These are phyloP conservation scores for Psix sp. DNA, from an alignment of 1,140 invertebrate species.

Conservation along the genomic window DNA sequence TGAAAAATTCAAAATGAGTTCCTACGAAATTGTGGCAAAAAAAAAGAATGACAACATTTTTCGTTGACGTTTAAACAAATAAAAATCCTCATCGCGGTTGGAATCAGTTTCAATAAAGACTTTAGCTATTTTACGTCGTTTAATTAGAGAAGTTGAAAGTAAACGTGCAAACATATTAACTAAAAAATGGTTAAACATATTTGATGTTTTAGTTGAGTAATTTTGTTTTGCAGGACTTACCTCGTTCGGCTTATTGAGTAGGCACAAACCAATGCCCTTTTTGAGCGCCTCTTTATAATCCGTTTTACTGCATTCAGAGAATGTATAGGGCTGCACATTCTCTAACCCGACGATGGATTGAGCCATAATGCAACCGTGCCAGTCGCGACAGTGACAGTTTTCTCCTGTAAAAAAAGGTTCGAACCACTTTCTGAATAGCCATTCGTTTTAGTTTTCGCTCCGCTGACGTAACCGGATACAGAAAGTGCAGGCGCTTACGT, in stretches of 20 bases:
- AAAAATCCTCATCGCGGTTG: too few relatives aligned
- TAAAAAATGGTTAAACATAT: too few relatives aligned
- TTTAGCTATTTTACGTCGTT: too few relatives aligned
- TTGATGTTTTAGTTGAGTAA: neutral
- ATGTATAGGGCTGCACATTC: constrained; percentile 95
- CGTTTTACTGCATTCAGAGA: constrained; percentile 91
- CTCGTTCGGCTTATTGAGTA: constrained; percentile 95
- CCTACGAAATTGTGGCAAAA: too few relatives aligned
- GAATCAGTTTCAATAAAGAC: too few relatives aligned
- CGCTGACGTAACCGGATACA: constrained; percentile 52
- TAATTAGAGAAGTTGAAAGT: too few relatives aligned
- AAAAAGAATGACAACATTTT: too few relatives aligned
- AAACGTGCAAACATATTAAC: too few relatives aligned
- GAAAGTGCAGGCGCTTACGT: constrained; percentile 49
- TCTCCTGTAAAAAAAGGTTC: constrained; percentile 71
- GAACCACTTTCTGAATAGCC: constrained; percentile 38
- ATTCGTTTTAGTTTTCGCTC: constrained; percentile 49
- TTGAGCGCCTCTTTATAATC: constrained; percentile 90
- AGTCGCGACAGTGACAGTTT: constrained; percentile 92
- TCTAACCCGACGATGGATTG: constrained; percentile 93
- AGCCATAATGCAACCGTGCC: constrained; percentile 97
- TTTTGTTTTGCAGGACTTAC: constrained; percentile 72
- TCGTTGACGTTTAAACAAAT: too few relatives aligned
- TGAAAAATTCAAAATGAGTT: too few relatives aligned
- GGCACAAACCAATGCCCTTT: constrained; percentile 88